Base-by-base conservation (phyloP, 2,113 vertebrate species). In the Nanorana parkeri region DNA sequence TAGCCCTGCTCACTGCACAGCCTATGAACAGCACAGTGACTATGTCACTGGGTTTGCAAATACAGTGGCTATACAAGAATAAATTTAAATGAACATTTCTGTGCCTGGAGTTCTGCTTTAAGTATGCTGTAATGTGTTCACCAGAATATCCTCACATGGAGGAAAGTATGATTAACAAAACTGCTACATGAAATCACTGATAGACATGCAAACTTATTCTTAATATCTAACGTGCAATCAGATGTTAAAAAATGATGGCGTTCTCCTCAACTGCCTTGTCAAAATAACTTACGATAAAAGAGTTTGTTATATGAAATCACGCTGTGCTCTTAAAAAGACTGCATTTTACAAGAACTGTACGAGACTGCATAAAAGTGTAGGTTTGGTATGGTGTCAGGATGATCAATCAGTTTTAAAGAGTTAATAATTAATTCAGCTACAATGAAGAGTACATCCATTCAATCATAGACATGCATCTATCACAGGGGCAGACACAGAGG, bases 281-380 rank as follows among this genome's bases (percentile, higher is more conserved):
- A 82, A 63, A 52, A 64, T 82, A 82, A 82, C 71, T 75, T 82
- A 82, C 32, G 64, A 82, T 82, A 75, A 75, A 66, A 76, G 71
- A 82, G 65, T 76, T 67, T 76, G 61, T 82, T 68, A 47, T 23
- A 82, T 75, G 76, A 76, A 75, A 76, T 67, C 68, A 82, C 68
- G 71, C 63, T 36, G 28, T 75, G 28, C 54, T 41, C 51, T 26
- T 82, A 82, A 74, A 74, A 63, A 69, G 63, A 82, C 26, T 56
- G 52, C 71, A 69, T 76, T 75, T 82, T 76, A 67, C 61, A 76
- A 67, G 80, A n/a, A 76, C 60, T 76, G 64, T 68, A 23, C 63
- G 41, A 75, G 52, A 52, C 61, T 58, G 23, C 17, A 75, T 66
- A 76, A 75, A 75, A 82, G 56, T 55, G 63, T 67, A 67, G 56